Percentiles rank a stretch among this genome's conserved stretches.
phyloP scores from a whole-genome alignment of 2,797 vertebrate species.

The Sebastes cheni region DNA sequence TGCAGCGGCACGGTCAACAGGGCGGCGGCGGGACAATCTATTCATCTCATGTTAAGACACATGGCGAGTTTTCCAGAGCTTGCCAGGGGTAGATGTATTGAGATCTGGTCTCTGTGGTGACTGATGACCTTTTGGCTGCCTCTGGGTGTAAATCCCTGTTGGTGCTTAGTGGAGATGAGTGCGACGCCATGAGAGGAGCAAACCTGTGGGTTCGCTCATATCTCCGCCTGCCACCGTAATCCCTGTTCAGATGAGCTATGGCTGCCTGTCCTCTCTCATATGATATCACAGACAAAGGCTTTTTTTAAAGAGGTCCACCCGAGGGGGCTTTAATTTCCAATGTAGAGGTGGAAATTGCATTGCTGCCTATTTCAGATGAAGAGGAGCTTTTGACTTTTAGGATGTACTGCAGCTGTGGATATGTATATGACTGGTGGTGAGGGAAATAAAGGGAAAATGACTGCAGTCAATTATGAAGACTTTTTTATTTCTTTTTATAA shows the following conservation, averaged over 20 bases:
- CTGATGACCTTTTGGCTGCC: conserved; percentile 57
- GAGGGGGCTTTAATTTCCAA: conserved; percentile 17
- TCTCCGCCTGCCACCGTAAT: conserved; percentile 29
- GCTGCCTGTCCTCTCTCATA: conserved; percentile 5
- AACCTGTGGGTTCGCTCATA: conserved; percentile 14
- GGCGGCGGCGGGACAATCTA: conserved; percentile 27
- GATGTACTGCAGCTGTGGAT: not conserved
- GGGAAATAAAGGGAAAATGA: not conserved
- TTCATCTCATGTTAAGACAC: conserved; percentile 35
- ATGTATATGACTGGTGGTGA: not conserved
- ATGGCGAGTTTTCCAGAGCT: conserved; percentile 20
- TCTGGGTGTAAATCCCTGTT: conserved; percentile 45
- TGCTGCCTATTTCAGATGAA: conserved; percentile 2
- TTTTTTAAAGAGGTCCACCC: not conserved
- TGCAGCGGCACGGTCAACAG: not conserved
- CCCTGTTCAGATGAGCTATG: conserved; percentile 42
- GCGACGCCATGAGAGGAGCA: not conserved
- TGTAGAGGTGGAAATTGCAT: not conserved
- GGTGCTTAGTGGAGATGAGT: conserved; percentile 30
- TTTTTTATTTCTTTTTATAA: not conserved
- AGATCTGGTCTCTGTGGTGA: conserved; percentile 37
- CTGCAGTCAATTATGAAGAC: not conserved
- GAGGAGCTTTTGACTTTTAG: conserved; percentile 1
- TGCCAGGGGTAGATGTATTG: conserved; percentile 5
- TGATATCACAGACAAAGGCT: conserved; percentile 19